Conservation (phyloP, 2,797 vertebrate species). For the Chaetodon trifasciatus region DNA sequence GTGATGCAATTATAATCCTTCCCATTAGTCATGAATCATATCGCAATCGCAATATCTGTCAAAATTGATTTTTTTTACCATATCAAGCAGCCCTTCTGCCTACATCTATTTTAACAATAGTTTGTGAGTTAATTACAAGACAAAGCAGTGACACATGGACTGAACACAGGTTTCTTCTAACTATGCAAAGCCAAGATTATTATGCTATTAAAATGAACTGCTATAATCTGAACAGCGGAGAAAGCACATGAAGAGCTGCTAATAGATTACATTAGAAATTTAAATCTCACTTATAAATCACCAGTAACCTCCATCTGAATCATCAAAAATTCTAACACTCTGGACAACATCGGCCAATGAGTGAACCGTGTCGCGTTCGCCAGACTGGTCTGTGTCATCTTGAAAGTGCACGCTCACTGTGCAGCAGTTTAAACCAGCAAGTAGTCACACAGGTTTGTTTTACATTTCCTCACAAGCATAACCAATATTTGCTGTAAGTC, state of each 20-base stretch:
- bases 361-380: not conserved
- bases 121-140: constrained; percentile 16
- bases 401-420: constrained; percentile 3
- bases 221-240: not conserved
- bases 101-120: constrained; percentile 16
- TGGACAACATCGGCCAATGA: constrained; percentile 1
- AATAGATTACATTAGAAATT: not conserved
- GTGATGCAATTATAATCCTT: too few relatives aligned
- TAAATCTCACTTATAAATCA: constrained; percentile 21
- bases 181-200: not conserved
- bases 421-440: constrained; percentile 14
- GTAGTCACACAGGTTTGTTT: constrained; percentile 17
- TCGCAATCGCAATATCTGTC: too few relatives aligned
- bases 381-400: not conserved
- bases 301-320: not conserved
- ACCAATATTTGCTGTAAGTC: constrained; percentile 39
- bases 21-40: too few relatives aligned
- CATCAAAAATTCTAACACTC: constrained; percentile 19
- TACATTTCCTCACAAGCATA: constrained; percentile 24
- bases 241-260: constrained; percentile 5
- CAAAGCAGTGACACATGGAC: constrained; percentile 30
- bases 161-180: constrained; percentile 20
- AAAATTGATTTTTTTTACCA: too few relatives aligned
- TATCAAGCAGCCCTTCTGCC: not conserved
- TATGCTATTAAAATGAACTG: constrained; percentile 25